A percentile compares a stretch with the other conserved stretches of the same genome.
These are phyloP conservation scores for Orthosia cruda DNA, from an alignment of 2,888 invertebrate species.

Conservation along the genomic window DNA sequence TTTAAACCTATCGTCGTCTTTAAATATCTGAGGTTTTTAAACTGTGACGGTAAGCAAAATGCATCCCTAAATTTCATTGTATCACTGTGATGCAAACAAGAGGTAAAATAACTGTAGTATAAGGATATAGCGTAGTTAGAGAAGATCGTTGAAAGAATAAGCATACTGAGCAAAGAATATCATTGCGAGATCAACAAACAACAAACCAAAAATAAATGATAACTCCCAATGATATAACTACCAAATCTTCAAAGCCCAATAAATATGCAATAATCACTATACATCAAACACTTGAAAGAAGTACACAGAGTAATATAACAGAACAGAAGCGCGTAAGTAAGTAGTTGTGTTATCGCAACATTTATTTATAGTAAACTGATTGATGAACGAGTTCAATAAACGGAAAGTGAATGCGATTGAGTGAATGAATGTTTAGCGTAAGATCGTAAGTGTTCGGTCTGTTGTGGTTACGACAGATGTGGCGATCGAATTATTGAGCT, in stretches of 20 bases:
- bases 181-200: background rate
- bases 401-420: constrained; percentile 60
- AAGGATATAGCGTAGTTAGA: background rate
- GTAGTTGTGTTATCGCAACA: constrained; percentile 51
- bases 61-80: background rate
- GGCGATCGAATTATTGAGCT: constrained; percentile 34
- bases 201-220: background rate
- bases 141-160: background rate
- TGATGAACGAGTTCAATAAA: constrained; percentile 63
- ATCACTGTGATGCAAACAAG: no score
- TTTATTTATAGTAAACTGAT: constrained; percentile 66
- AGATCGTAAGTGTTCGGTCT: constrained; percentile 35
- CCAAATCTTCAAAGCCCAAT: constrained; percentile 44
- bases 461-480: background rate
- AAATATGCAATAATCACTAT: constrained; percentile 52
- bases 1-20: no score
- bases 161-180: background rate
- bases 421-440: constrained; percentile 54
- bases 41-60: background rate
- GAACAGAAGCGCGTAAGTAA: constrained; percentile 52
- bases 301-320: constrained; percentile 11
- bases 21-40: no score
- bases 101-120: background rate
- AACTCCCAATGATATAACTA: constrained; percentile 8
- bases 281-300: constrained; percentile 38